Conservation (phyloP, 2,888 invertebrate species). For the Drosophila falleni region DNA sequence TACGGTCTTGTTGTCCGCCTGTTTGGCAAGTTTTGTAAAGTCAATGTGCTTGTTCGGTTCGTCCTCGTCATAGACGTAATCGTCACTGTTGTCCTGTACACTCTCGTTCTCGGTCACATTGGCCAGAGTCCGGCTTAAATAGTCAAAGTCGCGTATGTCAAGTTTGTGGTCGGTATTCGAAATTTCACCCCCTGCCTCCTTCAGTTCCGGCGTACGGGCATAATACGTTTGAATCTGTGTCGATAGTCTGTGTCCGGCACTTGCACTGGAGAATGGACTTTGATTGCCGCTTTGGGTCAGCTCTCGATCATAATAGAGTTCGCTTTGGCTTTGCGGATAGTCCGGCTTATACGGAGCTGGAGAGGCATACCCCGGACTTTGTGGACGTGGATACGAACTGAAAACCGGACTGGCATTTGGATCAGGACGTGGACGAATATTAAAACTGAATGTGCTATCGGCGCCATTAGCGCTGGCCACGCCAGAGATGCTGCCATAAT, state of each 20-base stretch:
- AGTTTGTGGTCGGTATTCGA: constrained; percentile 59
- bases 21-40: constrained; percentile 43
- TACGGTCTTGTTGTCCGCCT: constrained; percentile 8
- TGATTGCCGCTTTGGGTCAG: constrained; percentile 29
- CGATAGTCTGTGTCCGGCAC: constrained; percentile 37
- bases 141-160: constrained; percentile 73
- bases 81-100: constrained; percentile 38
- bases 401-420: constrained; percentile 49
- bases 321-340: constrained; percentile 56
- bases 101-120: constrained; percentile 55
- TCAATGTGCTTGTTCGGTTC: constrained; percentile 61
- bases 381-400: constrained; percentile 55
- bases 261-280: constrained; percentile 74
- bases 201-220: constrained; percentile 58
- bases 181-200: constrained; percentile 41
- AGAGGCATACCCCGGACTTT: constrained; percentile 48
- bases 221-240: constrained; percentile 55
- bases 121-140: constrained; percentile 58
- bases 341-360: constrained; percentile 61
- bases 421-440: constrained; percentile 81
- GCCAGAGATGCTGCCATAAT: constrained; percentile 81
- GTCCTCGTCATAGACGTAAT: constrained; percentile 66
- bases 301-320: constrained; percentile 73
- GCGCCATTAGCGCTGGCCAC: constrained; percentile 79
- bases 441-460: constrained; percentile 84